These are phyloP conservation scores for Melanostoma mellinum DNA, from an alignment of 2,888 invertebrate genomes.

Conservation along the genomic window DNA sequence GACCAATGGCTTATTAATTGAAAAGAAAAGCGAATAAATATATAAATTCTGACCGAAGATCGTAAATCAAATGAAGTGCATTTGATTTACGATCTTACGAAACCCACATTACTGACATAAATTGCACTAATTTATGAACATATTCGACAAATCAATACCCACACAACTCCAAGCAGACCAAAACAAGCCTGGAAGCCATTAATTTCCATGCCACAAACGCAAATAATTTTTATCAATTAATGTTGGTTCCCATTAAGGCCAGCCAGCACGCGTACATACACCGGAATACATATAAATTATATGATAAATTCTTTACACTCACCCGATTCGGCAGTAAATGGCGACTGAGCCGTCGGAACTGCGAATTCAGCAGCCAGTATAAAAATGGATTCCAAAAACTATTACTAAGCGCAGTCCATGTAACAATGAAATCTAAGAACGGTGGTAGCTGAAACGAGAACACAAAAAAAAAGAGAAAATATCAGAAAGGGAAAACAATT, in stretches of 20 bases:
- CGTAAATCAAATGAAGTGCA: background rate
- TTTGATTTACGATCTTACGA: background rate
- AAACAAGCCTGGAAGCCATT: background rate
- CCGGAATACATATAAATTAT: constrained; percentile 4
- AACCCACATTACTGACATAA: constrained; percentile 9
- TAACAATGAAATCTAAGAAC: constrained; percentile 91
- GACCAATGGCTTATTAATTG: no score
- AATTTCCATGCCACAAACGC: constrained; percentile 13
- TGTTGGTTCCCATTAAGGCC: constrained; percentile 16
- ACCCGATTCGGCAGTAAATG: constrained; percentile 90
- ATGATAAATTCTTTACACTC: constrained; percentile 78
- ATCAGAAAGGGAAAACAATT: constrained; percentile 41
- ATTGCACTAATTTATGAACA: constrained; percentile 10
- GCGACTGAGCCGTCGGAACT: constrained; percentile 91
- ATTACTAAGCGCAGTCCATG: constrained; percentile 93
- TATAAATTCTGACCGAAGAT: no score
- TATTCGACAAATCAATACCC: background rate
- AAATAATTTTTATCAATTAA: constrained; percentile 58
- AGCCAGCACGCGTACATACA: background rate
- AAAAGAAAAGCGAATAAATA: no score
- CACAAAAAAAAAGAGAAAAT: constrained; percentile 23
- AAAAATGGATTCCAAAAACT: constrained; percentile 96
- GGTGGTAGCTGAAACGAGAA: constrained; percentile 86
- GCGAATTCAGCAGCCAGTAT: constrained; percentile 93
- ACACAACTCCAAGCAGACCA: background rate